Conservation (phyloP, 2,888 invertebrate genomes). For the Thera obeliscata region DNA sequence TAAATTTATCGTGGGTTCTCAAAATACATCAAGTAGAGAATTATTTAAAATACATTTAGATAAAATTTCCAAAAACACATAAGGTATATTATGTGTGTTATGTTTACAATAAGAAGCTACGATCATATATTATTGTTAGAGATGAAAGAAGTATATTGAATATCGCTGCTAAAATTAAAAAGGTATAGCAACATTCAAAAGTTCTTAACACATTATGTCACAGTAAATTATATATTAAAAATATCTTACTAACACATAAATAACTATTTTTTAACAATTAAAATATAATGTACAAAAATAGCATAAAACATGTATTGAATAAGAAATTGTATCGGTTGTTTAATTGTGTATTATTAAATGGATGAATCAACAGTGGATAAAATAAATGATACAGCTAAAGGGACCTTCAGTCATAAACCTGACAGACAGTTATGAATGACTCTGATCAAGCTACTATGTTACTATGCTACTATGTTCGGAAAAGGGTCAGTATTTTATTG, state of each 20-base stretch:
- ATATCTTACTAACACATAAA: constrained; percentile 12
- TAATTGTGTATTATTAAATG: background rate
- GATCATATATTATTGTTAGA: background rate
- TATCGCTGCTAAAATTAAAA: constrained; percentile 3
- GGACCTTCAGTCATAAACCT: constrained; percentile 1
- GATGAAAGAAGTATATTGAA: background rate
- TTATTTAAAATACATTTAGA: constrained; percentile 14
- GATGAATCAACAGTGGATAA: constrained; percentile 5
- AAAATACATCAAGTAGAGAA: constrained; percentile 11
- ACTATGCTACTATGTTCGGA: background rate
- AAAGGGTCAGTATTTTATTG: too few species aligned
- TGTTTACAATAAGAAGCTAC: background rate
- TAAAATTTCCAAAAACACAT: constrained; percentile 16
- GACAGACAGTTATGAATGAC: background rate
- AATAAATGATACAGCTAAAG: background rate
- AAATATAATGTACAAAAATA: constrained; percentile 7
- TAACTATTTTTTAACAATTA: background rate
- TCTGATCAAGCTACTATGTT: background rate
- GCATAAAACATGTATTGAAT: background rate
- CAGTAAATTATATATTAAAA: constrained; percentile 11
- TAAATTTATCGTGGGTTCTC: constrained; percentile 15
- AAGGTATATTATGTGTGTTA: background rate
- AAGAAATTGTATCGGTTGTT: background rate
- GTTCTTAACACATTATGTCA: background rate
- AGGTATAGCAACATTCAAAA: constrained; percentile 4